A percentile compares a stretch with the other conserved stretches of the same genome.
phyloP scores from a whole-genome alignment of 1,140 invertebrate genomes.

The Zeugodacus cucurbitae region DNA sequence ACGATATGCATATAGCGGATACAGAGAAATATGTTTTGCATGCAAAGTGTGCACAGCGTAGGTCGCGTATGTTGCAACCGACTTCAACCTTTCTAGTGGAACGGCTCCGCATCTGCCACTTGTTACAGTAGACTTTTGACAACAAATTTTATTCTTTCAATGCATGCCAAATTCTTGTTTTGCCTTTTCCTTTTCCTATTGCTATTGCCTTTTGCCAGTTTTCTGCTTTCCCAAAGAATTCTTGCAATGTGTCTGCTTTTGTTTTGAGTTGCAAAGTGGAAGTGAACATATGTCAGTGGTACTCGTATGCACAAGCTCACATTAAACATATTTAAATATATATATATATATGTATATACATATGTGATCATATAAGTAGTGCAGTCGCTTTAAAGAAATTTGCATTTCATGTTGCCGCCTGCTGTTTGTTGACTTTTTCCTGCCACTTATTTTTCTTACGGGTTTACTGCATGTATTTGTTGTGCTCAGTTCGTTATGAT shows the following conservation, averaged over 20 bases:
- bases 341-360: not conserved
- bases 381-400: not conserved
- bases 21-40: not conserved
- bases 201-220: not conserved
- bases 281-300: not conserved
- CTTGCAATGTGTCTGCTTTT: conserved; percentile 32
- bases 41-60: not conserved
- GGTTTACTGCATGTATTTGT: not conserved
- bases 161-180: not conserved
- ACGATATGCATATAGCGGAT: not conserved
- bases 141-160: not conserved
- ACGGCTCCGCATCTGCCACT: not conserved
- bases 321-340: not conserved
- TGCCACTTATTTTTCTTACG: not conserved
- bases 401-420: conserved; percentile 28
- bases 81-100: not conserved
- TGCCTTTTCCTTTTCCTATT: not conserved
- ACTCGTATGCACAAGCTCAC: not conserved
- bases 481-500: not conserved
- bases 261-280: conserved; percentile 5
- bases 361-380: not conserved
- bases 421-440: conserved; percentile 33
- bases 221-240: not conserved
- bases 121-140: not conserved
- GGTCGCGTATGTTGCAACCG: conserved; percentile 6